A percentile compares a stretch with the other conserved stretches of the same genome.
Evolutionary conservation across 2,888 invertebrate species (phyloP).

Genomic region (Coelogynopora nodosa): DNA sequence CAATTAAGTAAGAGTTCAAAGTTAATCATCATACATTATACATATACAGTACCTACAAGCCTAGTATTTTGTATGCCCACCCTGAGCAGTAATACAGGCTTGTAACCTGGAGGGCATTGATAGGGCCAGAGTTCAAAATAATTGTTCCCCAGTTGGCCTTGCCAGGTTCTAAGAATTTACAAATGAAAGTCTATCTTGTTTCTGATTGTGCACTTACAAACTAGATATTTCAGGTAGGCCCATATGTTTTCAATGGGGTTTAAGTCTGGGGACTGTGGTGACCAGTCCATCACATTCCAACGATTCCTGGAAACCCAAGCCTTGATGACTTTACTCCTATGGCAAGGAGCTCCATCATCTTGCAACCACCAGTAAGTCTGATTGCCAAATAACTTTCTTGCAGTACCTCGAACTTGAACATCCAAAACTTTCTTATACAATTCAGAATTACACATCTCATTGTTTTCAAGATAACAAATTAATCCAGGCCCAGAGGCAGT

Average conservation of each 20-base stretch:
- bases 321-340: constrained; percentile 26
- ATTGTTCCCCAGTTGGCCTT: neutral
- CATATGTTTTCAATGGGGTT: constrained; percentile 18
- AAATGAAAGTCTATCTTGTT: constrained; percentile 18
- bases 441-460: constrained; percentile 27
- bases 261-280: constrained; percentile 28
- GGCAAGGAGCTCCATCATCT: constrained; percentile 31
- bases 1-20: constrained; percentile 31
- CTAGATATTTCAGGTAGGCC: constrained; percentile 24
- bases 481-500: constrained; percentile 15
- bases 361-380: constrained; percentile 24
- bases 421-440: constrained; percentile 24
- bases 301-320: constrained; percentile 31
- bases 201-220: constrained; percentile 8
- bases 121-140: constrained; percentile 18
- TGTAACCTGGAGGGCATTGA: constrained; percentile 23
- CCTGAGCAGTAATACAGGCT: constrained; percentile 21
- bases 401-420: constrained; percentile 26
- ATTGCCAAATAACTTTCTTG: constrained; percentile 11
- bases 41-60: constrained; percentile 27
- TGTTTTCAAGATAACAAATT: constrained; percentile 23
- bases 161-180: constrained; percentile 19
- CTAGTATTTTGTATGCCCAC: constrained; percentile 31
- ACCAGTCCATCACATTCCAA: constrained; percentile 24
- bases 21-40: constrained; percentile 16